phyloP scores from a whole-genome alignment of 2,113 vertebrate species.

The Myrmecophaga tridactyla region DNA sequence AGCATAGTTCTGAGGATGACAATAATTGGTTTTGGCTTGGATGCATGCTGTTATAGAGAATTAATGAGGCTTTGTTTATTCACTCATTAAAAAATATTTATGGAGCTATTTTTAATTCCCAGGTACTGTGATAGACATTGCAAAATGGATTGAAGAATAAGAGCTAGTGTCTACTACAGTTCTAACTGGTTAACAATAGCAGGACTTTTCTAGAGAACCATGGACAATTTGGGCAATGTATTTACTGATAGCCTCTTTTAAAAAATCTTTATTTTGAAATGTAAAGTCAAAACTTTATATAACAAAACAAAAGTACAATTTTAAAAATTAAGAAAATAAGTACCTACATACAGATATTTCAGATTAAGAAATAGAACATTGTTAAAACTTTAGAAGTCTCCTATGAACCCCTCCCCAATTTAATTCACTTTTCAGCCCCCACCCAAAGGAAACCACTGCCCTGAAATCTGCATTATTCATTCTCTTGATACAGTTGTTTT shows the following conservation, averaged over 20 bases:
- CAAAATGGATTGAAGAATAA: not conserved
- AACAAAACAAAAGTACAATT: slow-evolving; percentile 5
- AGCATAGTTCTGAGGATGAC: slow-evolving; percentile 8
- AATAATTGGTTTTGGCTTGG: not conserved
- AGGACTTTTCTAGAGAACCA: not conserved
- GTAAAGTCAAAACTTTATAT: not conserved
- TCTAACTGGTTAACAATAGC: not conserved
- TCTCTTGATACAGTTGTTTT: not conserved
- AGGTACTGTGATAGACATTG: not conserved
- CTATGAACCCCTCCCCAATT: not conserved
- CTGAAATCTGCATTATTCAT: not conserved
- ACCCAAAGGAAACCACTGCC: not conserved
- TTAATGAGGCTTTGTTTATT: slow-evolving; percentile 35
- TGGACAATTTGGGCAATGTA: not conserved
- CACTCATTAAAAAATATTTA: slow-evolving; percentile 28
- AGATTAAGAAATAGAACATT: not conserved
- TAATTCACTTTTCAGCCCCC: not conserved
- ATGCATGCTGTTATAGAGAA: not conserved
- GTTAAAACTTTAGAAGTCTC: not conserved
- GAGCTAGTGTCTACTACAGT: not conserved
- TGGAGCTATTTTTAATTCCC: not conserved
- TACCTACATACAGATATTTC: not conserved
- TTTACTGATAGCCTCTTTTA: not conserved
- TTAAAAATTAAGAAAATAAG: not conserved
- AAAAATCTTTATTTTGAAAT: not conserved